A percentile compares a stretch with the other conserved stretches of the same genome.
These are phyloP conservation scores for Lepilemur ruficaudatus DNA, from an alignment of 2,797 vertebrate genomes.

Conservation along the genomic window DNA sequence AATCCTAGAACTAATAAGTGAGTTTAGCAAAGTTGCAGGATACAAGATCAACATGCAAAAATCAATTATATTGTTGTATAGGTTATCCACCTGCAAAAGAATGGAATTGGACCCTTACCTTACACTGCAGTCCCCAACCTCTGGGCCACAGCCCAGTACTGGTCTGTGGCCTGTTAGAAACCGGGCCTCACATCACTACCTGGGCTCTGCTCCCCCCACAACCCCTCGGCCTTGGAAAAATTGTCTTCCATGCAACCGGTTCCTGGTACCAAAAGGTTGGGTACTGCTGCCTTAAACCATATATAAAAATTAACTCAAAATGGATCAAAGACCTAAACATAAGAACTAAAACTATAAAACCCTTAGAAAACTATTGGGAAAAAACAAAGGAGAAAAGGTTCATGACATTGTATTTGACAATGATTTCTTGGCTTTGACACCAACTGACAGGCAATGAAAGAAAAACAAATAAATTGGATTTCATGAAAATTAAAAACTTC, in stretches of 20 bases:
- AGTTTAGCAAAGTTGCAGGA: background rate
- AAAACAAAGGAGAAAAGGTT: background rate
- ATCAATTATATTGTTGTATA: background rate
- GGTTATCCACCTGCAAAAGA: background rate
- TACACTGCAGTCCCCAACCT: background rate
- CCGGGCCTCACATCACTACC: too few species aligned
- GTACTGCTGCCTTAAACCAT: background rate
- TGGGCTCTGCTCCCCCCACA: too few species aligned
- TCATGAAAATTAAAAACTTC: background rate
- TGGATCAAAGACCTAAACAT: background rate
- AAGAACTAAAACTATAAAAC: background rate
- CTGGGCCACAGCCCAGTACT: too few species aligned
- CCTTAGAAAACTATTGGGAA: background rate
- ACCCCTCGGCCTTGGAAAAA: too few species aligned
- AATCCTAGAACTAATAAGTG: background rate
- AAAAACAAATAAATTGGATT: background rate
- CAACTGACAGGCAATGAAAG: background rate
- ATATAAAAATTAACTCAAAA: background rate
- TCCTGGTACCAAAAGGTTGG: too few species aligned
- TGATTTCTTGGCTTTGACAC: background rate
- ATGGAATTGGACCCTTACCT: background rate
- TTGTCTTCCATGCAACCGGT: too few species aligned
- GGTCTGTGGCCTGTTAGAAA: too few species aligned
- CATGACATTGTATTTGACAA: background rate
- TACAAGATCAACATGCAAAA: background rate